These are phyloP conservation scores for Listronotus bonariensis DNA, from an alignment of 1,140 invertebrate species.

Conservation along the genomic window DNA sequence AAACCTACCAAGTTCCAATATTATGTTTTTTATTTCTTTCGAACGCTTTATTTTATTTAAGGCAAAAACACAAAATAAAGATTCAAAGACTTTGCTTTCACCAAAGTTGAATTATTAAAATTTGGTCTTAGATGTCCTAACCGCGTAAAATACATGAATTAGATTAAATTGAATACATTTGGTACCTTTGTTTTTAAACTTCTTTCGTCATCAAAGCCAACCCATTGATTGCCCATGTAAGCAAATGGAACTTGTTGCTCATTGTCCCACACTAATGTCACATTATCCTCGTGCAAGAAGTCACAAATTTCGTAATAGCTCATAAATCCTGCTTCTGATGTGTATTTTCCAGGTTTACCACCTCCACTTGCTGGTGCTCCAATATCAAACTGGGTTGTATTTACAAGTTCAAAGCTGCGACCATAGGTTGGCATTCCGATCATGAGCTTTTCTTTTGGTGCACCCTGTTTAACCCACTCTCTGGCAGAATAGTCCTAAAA, in stretches of 20 bases:
- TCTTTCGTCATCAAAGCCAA: conserved; percentile 93
- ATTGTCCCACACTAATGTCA: conserved; percentile 94
- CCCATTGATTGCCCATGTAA: conserved; percentile 90
- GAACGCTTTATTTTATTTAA: no score
- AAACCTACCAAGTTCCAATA: no score
- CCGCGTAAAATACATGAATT: no score
- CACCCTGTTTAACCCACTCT: conserved; percentile 93
- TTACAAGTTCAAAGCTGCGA: conserved; percentile 89
- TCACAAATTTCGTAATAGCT: conserved; percentile 96
- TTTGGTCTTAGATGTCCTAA: no score
- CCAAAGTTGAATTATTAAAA: no score
- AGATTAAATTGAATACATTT: no score
- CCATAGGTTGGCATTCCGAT: conserved; percentile 96
- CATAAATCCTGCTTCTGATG: conserved; percentile 86
- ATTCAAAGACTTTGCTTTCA: no score
- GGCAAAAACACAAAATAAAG: no score
- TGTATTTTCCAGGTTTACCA: conserved; percentile 82
- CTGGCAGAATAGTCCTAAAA: conserved; percentile 84
- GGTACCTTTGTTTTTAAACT: conserved; percentile 92
- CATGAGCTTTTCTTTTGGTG: conserved; percentile 92
- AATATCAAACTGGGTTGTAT: conserved; percentile 87
- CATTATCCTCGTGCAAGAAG: conserved; percentile 88
- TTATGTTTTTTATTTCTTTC: no score
- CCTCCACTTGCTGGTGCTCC: conserved; percentile 90
- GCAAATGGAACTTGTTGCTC: conserved; percentile 95